These are phyloP conservation scores for Capromys pilorides DNA, from an alignment of 2,797 vertebrate genomes.

Conservation along the genomic window DNA sequence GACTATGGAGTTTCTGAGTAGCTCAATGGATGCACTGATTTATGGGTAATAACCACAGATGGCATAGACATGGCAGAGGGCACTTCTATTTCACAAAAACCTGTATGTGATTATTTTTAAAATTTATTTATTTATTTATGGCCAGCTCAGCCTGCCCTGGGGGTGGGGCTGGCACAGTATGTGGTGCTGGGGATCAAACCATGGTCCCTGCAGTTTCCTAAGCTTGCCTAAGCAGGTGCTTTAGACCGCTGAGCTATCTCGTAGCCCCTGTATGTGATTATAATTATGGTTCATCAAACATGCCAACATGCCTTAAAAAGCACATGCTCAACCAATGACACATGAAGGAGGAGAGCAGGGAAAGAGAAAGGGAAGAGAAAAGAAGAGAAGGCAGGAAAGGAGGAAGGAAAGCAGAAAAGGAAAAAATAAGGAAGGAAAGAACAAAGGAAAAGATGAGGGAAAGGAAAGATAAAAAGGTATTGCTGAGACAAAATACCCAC, in stretches of 20 bases:
- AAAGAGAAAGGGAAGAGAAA: accelerated
- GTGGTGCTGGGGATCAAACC: no score
- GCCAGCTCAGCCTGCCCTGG: no score
- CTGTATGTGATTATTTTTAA: neutral
- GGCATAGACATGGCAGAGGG: neutral
- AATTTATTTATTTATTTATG: no score
- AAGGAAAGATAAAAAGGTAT: neutral
- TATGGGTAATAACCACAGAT: neutral
- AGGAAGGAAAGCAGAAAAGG: accelerated
- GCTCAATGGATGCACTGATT: neutral
- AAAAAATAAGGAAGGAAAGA: accelerated
- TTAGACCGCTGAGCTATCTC: no score
- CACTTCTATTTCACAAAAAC: neutral
- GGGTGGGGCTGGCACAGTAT: no score
- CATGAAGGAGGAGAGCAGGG: neutral
- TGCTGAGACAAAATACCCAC: neutral
- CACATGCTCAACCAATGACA: neutral
- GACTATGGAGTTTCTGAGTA: neutral
- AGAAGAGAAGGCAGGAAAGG: neutral
- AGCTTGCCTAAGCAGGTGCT: no score
- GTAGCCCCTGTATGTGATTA: neutral
- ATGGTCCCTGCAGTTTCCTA: no score
- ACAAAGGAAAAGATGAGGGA: no score
- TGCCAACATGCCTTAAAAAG: neutral
- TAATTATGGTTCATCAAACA: neutral